A percentile compares a stretch with the other conserved stretches of the same genome.
These are phyloP conservation scores for Falco cherrug DNA, from an alignment of 2,797 vertebrate genomes.

Conservation along the genomic window DNA sequence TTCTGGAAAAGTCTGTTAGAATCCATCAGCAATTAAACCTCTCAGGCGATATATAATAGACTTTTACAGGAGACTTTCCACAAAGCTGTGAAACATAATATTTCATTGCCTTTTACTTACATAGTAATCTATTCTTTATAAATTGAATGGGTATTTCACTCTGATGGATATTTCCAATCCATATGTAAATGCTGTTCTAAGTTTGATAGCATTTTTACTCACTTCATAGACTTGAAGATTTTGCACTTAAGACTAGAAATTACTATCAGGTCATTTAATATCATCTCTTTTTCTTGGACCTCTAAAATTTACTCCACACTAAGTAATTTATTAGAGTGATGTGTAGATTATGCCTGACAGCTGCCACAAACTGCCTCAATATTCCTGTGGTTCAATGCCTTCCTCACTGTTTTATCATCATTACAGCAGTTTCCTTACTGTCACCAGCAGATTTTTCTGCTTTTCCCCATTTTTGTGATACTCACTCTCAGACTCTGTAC, in stretches of 20 bases:
- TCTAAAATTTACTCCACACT: not conserved
- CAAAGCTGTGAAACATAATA: not conserved
- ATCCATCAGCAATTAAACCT: not conserved
- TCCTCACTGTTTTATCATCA: not conserved
- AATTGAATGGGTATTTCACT: not conserved
- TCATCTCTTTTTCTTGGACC: not conserved
- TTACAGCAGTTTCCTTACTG: not conserved
- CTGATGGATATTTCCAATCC: not conserved
- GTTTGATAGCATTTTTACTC: not conserved
- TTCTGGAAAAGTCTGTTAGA: not conserved
- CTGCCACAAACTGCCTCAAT: not conserved
- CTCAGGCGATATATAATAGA: not conserved
- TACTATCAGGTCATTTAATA: not conserved
- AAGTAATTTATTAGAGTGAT: not conserved
- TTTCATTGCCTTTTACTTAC: not conserved
- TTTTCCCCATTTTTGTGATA: not conserved
- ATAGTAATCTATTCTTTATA: not conserved
- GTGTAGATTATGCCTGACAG: not conserved
- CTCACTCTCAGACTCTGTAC: not conserved
- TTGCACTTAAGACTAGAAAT: not conserved
- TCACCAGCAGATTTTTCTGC: not conserved
- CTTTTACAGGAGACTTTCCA: not conserved
- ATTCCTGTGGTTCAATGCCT: not conserved
- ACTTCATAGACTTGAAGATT: not conserved
- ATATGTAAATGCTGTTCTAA: not conserved